These are phyloP conservation scores for Acanthisitta chloris DNA, from an alignment of 2,113 vertebrate species.

Conservation along the genomic window DNA sequence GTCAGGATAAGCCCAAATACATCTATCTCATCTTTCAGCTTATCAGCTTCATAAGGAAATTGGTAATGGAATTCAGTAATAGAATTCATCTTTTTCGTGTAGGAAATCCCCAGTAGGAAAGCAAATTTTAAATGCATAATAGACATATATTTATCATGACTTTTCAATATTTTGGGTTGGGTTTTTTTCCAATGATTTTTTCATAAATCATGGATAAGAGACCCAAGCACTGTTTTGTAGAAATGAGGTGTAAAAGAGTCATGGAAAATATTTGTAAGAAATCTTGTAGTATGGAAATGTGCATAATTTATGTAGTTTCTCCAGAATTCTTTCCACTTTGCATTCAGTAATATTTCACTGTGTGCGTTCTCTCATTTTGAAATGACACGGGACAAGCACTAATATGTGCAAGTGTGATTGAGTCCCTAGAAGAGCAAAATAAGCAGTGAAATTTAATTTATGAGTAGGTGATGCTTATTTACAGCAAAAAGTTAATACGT, in stretches of 20 bases:
- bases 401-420: neutral
- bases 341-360: neutral
- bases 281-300: neutral
- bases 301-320: neutral
- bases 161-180: neutral
- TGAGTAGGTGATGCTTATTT: neutral
- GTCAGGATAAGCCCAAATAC: neutral
- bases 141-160: neutral
- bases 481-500: conserved; percentile 16
- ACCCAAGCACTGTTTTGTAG: neutral
- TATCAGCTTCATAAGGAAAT: neutral
- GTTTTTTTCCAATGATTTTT: neutral
- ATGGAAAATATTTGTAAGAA: neutral
- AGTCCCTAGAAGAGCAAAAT: neutral
- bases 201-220: neutral
- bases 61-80: neutral
- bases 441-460: neutral
- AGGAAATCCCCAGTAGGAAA: neutral
- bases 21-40: neutral
- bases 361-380: neutral
- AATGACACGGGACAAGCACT: neutral
- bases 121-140: neutral
- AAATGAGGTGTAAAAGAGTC: neutral
- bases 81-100: neutral
- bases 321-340: neutral